phyloP scores from a whole-genome alignment of 2,888 invertebrate genomes.

The Euproctis similis region DNA sequence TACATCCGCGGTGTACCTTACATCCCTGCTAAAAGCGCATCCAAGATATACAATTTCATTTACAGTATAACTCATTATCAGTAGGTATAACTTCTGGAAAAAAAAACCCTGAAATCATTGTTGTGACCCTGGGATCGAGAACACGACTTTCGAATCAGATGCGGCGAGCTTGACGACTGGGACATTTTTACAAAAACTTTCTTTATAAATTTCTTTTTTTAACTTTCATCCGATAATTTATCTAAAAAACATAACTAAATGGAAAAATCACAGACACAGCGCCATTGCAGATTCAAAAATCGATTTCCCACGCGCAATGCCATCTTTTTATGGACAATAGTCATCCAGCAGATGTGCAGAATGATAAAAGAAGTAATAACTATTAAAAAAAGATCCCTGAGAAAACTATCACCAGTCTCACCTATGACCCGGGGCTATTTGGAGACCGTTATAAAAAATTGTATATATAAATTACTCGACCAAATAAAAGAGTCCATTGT shows the following conservation, averaged over 20 bases:
- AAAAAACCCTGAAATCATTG: too few relatives aligned
- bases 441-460: conserved; percentile 62
- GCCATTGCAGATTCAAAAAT: conserved; percentile 15
- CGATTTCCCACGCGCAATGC: conserved; percentile 39
- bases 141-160: too few relatives aligned
- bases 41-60: too few relatives aligned
- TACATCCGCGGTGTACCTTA: too few relatives aligned
- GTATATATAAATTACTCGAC: conserved; percentile 49
- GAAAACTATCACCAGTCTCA: conserved; percentile 59
- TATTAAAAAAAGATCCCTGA: conserved; percentile 59
- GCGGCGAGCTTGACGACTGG: conserved; percentile 1
- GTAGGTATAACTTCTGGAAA: too few relatives aligned
- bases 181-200: conserved; percentile 7
- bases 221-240: neutral
- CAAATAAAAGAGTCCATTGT: conserved; percentile 61
- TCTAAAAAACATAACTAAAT: too few relatives aligned
- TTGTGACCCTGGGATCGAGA: too few relatives aligned
- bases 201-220: conserved; percentile 3
- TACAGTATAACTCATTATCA: too few relatives aligned
- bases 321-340: conserved; percentile 30
- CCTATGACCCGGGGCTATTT: conserved; percentile 69
- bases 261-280: too few relatives aligned
- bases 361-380: conserved; percentile 46
- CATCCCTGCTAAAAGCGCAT: too few relatives aligned
- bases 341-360: conserved; percentile 55